Evolutionary conservation across 2,113 vertebrate genomes (phyloP).

Genomic region (Formicarius rufipectus): DNA sequence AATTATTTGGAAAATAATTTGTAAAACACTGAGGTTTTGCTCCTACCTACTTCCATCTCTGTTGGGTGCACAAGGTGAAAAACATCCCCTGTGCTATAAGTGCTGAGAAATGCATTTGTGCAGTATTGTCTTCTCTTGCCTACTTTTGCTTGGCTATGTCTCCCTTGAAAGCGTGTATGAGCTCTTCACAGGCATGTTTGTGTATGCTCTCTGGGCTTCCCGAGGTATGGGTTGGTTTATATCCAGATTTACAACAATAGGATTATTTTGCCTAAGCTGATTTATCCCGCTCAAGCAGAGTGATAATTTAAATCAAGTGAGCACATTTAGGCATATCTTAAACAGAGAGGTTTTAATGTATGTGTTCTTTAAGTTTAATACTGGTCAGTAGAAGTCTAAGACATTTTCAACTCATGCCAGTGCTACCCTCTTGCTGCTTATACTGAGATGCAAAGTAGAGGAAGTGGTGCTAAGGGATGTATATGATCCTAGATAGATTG

Average conservation of each 20-base stretch:
- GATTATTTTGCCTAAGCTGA: not conserved
- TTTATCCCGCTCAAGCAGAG: not conserved
- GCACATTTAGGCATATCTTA: not conserved
- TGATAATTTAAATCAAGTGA: not conserved
- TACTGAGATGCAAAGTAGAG: not conserved
- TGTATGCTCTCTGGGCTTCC: not conserved
- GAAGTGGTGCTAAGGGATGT: not conserved
- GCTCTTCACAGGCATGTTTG: not conserved
- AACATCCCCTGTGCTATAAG: not conserved
- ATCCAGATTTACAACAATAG: not conserved
- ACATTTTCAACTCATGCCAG: not conserved
- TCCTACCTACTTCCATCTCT: not conserved
- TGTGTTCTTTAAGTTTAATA: not conserved
- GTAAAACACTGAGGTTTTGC: slow-evolving; percentile 31
- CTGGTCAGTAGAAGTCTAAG: not conserved
- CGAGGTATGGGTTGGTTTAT: not conserved
- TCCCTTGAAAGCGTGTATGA: not conserved
- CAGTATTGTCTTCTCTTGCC: not conserved
- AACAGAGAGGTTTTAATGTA: not conserved
- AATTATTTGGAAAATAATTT: slow-evolving; percentile 63
- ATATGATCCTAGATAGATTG: not conserved
- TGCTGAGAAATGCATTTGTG: not conserved
- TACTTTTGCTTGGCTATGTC: not conserved
- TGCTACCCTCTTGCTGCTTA: not conserved
- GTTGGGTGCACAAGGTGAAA: not conserved